These are phyloP conservation scores for Caenorhabditis japonica DNA, from an alignment of 2,888 invertebrate genomes.

Conservation along the genomic window DNA sequence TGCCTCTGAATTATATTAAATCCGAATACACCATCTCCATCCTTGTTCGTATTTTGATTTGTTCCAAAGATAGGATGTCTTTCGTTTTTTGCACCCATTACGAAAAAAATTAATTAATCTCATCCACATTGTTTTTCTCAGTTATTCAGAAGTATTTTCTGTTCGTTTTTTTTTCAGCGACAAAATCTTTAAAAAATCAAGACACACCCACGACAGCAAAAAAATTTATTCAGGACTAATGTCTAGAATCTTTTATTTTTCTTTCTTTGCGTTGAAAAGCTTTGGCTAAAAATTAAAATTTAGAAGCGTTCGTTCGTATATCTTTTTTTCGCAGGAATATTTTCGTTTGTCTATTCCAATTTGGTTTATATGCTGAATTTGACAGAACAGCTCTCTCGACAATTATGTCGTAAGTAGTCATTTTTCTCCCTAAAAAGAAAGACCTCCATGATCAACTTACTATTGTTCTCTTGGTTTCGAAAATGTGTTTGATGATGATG, in stretches of 20 bases:
- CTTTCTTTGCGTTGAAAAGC: too few species aligned
- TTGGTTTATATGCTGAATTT: slow-evolving; percentile 24
- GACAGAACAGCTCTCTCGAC: slow-evolving; percentile 32
- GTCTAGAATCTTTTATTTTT: too few species aligned
- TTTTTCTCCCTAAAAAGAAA: slow-evolving; percentile 3
- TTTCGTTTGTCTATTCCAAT: slow-evolving; percentile 16
- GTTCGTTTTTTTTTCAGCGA: too few species aligned
- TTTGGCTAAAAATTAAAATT: too few species aligned
- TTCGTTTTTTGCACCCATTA: slow-evolving; percentile 16
- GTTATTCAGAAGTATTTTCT: slow-evolving; percentile 31
- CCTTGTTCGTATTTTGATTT: slow-evolving; percentile 37
- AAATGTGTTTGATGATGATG: too few species aligned
- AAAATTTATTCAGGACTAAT: too few species aligned
- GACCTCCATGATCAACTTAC: neutral
- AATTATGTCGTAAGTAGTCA: slow-evolving; percentile 43
- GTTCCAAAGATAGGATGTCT: slow-evolving; percentile 36
- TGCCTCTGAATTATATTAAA: slow-evolving; percentile 27
- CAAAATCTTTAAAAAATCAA: neutral
- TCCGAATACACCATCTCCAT: slow-evolving; percentile 23
- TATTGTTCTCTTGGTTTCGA: neutral
- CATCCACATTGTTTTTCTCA: slow-evolving; percentile 32
- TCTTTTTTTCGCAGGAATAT: neutral
- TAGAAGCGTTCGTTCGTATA: too few species aligned
- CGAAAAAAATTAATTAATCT: slow-evolving; percentile 49
- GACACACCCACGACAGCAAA: too few species aligned